Evolutionary conservation across 2,797 vertebrate genomes (phyloP), one percentile per base, ranked within the genome.

Genomic region (Lacerta bilineata): DNA sequence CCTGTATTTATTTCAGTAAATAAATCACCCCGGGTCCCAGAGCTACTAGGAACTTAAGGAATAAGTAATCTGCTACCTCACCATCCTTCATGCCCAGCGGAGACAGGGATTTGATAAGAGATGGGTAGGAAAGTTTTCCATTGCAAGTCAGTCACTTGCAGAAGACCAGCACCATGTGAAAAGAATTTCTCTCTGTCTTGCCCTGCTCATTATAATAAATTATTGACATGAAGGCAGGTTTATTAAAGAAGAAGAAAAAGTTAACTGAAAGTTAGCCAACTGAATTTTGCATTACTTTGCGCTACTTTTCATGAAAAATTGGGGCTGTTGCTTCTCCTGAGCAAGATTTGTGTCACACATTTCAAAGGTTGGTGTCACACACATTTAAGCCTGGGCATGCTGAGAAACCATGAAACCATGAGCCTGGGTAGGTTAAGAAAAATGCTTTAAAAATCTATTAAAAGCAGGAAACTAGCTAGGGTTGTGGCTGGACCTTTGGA

Each of bases 151-250:
- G 18, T 41, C 27, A 69, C 20, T 87, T 74, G 25, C 9, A 13
- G n/a, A 13, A 72, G 3, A 36, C 3, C 1, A 75, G 27, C 0
- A 61, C 6, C 9, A 55, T 83, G 50, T 55, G 13, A 55, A 55
- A 55, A 55, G 13, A 55, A 55, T 55, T 50, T 55, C 50, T 55
- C 50, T 15, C 50, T 55, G 50, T 55, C 50, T 55, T 78, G 3
- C 88, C 61, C 41, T 90, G 88, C 89, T 36, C 82, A 64, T 39
- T 27, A 86, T 41, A 64, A 86, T 83, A 93, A 90, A 89, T 39
- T 91, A 85, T 88, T 11, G 5, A 64, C 7, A 89, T 8, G 33
- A 75, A 5, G 3, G 86, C 5, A 82, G 20, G 88, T 88, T 64
- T 77, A 55, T 55, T 55, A 18, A 81, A 81, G 59, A 90, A 46